Evolutionary conservation across 2,888 invertebrate genomes (phyloP), one percentile per base, ranked within the genome.

Genomic region (Rambutsinella grinnellia): DNA sequence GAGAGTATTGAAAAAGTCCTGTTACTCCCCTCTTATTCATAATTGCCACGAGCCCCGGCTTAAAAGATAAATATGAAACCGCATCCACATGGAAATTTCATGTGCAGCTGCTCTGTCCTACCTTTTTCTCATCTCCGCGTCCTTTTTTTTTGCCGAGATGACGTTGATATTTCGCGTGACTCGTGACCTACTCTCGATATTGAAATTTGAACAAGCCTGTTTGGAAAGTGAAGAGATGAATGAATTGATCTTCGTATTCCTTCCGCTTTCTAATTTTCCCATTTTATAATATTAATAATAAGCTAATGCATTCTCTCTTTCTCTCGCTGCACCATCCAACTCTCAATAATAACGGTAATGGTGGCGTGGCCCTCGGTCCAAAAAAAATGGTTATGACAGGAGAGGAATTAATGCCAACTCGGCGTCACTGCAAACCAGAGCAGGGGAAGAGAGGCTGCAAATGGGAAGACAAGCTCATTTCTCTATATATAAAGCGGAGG

Each of bases 331-430:
- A 8, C 13, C 13, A 13, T 5, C 5, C 8, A n/a, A 17, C 49
- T 61, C 61, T 24, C 24, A 49, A 53, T 69, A 58, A 58, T 58
- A 58, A 58, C 17, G 36, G 36, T 58, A 61, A 69, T 69, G 60
- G 69, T 61, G 54, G 24, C 61, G 15, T 61, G 53, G 53, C 67
- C 67, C 49, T 26, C 58, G 23, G 44, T 74, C 56, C 46, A 58
- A 51, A 63, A 47, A 68, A 75, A 75, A 62, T 75, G 75, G 75
- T 75, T 75, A 75, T 75, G 75, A 75, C 75, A 75, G 68, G 56
- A 46, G 63, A 68, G 75, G 68, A 75, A 75, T 75, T 75, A 75
- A 75, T 75, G 75, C 75, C 75, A 75, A 68, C 44, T 66, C 57
- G 47, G 65, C 21, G 28, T 36, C 36, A 36, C 13, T 8, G 6